Conservation (phyloP, 1,140 invertebrate species). For the Ctenoplectra terminalis region DNA sequence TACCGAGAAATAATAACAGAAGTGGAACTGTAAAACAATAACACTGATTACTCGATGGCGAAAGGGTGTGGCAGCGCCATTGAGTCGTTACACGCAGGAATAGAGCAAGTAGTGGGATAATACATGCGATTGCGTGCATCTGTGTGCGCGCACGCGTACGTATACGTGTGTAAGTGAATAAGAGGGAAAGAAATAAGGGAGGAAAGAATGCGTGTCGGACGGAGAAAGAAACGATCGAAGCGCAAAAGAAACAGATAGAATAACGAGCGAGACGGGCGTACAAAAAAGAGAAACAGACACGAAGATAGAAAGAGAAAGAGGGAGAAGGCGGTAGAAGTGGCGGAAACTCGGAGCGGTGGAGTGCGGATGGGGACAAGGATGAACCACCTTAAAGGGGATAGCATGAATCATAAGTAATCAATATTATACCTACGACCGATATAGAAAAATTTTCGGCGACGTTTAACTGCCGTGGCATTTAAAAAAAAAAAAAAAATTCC, state of each 20-base stretch:
- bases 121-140: slow-evolving; percentile 44
- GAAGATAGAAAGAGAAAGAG: slow-evolving; percentile 48
- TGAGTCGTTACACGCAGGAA: slow-evolving; percentile 82
- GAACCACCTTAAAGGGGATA: slow-evolving; percentile 82
- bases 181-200: slow-evolving; percentile 31
- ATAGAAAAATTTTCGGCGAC: slow-evolving; percentile 62
- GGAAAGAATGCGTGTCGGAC: not conserved
- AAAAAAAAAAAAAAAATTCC: no score
- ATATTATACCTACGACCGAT: slow-evolving; percentile 75
- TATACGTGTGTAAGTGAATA: slow-evolving; percentile 33
- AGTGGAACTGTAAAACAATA: slow-evolving; percentile 80
- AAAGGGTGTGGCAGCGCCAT: slow-evolving; percentile 83
- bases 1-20: slow-evolving; percentile 60
- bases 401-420: slow-evolving; percentile 80
- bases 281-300: slow-evolving; percentile 53
- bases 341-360: slow-evolving; percentile 67
- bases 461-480: not conserved
- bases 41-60: slow-evolving; percentile 81
- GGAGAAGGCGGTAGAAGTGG: slow-evolving; percentile 65
- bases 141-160: slow-evolving; percentile 17
- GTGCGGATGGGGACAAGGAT: slow-evolving; percentile 78
- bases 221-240: slow-evolving; percentile 49
- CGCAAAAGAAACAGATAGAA: slow-evolving; percentile 49
- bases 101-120: slow-evolving; percentile 73
- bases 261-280: slow-evolving; percentile 47